Evolutionary conservation across 2,797 vertebrate species (phyloP), one percentile per base, ranked within the genome.

Genomic region (Brachyrhaphis roseni): DNA sequence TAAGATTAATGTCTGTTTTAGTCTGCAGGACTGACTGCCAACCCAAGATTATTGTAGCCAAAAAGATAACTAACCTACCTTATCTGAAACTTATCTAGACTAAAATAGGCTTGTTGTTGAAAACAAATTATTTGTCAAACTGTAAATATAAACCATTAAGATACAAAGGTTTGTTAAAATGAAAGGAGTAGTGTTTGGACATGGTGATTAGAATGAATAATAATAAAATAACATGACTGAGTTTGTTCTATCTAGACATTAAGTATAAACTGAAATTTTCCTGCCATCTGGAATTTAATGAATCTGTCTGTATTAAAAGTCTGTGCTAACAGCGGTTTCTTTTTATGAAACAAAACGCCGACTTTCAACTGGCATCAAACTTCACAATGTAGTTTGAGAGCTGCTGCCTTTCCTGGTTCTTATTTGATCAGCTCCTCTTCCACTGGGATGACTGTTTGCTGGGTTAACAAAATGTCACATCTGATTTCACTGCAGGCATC

Each of bases 381-480:
- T 73, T 64, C 73, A 12, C 78, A 85, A 64, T 64, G 41, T 31
- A 7, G 43, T 64, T 72, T n/a, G 78, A 77, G 57, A 79, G 74
- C 59, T 78, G 62, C 51, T 43, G n/a, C 39, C 76, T 80, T 20
- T 10, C 59, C 84, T 72, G 75, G 46, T 75, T 88, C 86, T 68
- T 88, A 86, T 91, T 90, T 88, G 90, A 92, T 90, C 88, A 78
- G 88, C 78, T 85, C 41, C 71, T 77, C 89, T 80, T 89, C 84
- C 76, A 80, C 76, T 59, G 51, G 82, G 89, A 77, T 71, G 76
- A 92, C 88, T 89, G 92, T 92, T 90, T 87, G 88, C 87, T 72
- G 84, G 85, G 84, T 91, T 91, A 87, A 90, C 87, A 89, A 91
- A 94, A 93, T 93, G 92, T 89, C 92, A 92, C 90, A 83, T 90